A percentile compares a stretch with the other conserved stretches of the same genome.
Conservation (phyloP, 2,797 vertebrate species). For the Propithecus perrieri region DNA sequence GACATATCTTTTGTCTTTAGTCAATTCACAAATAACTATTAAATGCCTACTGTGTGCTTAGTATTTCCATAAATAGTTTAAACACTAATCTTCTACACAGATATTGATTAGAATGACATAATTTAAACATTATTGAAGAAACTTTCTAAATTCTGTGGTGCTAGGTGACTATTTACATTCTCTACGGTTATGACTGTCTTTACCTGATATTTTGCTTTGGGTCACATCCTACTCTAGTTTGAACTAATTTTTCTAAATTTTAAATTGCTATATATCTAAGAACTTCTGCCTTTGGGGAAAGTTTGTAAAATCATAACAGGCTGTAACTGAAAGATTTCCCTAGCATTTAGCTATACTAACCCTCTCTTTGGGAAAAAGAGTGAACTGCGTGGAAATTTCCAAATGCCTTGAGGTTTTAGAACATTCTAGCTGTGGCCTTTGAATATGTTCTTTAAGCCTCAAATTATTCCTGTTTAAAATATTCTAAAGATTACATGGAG, state of each 20-base stretch:
- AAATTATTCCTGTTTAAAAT: neutral
- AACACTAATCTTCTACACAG: neutral
- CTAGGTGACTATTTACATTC: neutral
- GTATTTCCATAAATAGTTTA: neutral
- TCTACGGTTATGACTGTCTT: neutral
- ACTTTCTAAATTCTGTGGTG: neutral
- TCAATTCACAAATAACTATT: neutral
- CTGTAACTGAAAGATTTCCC: neutral
- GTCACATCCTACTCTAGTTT: neutral
- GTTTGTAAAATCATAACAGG: neutral
- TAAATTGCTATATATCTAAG: neutral
- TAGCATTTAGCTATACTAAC: neutral
- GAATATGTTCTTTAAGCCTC: neutral
- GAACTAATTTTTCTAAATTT: slow-evolving; percentile 16
- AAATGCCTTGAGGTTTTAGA: neutral
- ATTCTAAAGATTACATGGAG: neutral
- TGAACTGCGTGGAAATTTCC: neutral
- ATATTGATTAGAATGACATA: neutral
- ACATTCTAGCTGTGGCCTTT: neutral
- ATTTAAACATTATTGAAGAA: neutral
- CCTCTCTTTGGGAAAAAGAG: neutral
- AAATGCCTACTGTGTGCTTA: neutral
- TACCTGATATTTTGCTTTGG: neutral
- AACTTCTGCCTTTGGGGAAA: neutral
- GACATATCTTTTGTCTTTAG: neutral